Percentiles rank a stretch among this genome's conserved stretches.
These are phyloP conservation scores for Aporophyla lueneburgensis DNA, from an alignment of 2,888 invertebrate genomes.

Conservation along the genomic window DNA sequence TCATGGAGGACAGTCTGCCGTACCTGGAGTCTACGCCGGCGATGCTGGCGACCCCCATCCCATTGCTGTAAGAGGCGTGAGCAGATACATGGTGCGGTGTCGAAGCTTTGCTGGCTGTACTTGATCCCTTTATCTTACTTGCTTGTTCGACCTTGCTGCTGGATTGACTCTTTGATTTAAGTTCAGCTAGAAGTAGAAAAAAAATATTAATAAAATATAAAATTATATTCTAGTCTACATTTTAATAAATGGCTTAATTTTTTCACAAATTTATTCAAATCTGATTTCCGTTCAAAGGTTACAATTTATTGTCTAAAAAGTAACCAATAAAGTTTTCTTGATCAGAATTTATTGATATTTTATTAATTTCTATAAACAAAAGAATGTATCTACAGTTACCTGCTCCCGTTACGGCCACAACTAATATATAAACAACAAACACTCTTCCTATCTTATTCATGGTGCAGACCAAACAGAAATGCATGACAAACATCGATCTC, in stretches of 20 bases:
- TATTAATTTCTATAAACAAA: conserved; percentile 27
- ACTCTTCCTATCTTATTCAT: conserved; percentile 73
- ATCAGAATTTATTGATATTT: conserved; percentile 18
- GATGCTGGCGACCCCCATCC: conserved; percentile 78
- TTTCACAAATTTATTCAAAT: conserved; percentile 24
- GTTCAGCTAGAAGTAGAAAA: conserved; percentile 55
- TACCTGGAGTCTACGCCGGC: conserved; percentile 78
- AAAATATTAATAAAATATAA: background rate
- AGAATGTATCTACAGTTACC: conserved; percentile 66
- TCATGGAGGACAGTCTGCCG: conserved; percentile 78
- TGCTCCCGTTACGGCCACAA: conserved; percentile 65
- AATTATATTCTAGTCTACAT: background rate
- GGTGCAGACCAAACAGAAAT: conserved; percentile 77
- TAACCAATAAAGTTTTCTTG: conserved; percentile 13
- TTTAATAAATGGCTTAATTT: conserved; percentile 1
- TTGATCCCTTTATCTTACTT: conserved; percentile 35
- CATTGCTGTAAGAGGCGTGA: conserved; percentile 57
- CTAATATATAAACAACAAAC: conserved; percentile 64
- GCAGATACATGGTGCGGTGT: conserved; percentile 39
- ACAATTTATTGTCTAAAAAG: conserved; percentile 19
- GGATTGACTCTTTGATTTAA: conserved; percentile 44
- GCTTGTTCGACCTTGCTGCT: conserved; percentile 40
- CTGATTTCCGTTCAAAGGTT: conserved; percentile 28
- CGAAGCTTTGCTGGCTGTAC: conserved; percentile 17
- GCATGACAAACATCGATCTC: conserved; percentile 74